Conservation (phyloP, 1,140 invertebrate genomes). For the Eumaeus atala region DNA sequence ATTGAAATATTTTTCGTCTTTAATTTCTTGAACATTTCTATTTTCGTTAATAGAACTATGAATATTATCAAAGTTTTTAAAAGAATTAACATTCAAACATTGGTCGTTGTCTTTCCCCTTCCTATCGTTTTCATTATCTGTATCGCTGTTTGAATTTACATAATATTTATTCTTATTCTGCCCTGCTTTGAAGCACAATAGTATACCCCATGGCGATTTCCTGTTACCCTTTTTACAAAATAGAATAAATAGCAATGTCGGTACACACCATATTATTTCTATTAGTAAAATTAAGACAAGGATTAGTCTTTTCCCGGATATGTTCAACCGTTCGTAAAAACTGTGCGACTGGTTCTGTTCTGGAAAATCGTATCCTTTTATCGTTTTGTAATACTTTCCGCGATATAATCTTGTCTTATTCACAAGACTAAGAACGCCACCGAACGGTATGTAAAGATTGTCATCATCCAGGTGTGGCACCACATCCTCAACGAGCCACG, state of each 20-base stretch:
- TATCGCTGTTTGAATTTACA: background rate
- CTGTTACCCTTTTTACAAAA: slow-evolving; percentile 19
- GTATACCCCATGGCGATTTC: slow-evolving; percentile 14
- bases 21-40: background rate
- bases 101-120: too few species aligned
- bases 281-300: slow-evolving; percentile 42
- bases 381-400: slow-evolving; percentile 21
- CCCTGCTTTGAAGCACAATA: slow-evolving; percentile 17
- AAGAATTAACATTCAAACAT: background rate
- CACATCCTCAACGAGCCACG: slow-evolving; percentile 41
- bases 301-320: slow-evolving; percentile 43
- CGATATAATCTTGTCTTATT: slow-evolving; percentile 33
- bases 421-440: slow-evolving; percentile 39
- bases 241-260: slow-evolving; percentile 31
- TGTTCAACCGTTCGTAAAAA: background rate
- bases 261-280: slow-evolving; percentile 55
- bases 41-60: background rate
- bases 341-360: background rate
- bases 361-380: background rate
- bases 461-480: slow-evolving; percentile 52
- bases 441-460: slow-evolving; percentile 44
- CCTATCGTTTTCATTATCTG: slow-evolving; percentile 11
- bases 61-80: background rate
- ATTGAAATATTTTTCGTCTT: too few species aligned
- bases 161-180: slow-evolving; percentile 1